phyloP scores from a whole-genome alignment of 2,797 vertebrate species.

The Syndactyla subalaris region DNA sequence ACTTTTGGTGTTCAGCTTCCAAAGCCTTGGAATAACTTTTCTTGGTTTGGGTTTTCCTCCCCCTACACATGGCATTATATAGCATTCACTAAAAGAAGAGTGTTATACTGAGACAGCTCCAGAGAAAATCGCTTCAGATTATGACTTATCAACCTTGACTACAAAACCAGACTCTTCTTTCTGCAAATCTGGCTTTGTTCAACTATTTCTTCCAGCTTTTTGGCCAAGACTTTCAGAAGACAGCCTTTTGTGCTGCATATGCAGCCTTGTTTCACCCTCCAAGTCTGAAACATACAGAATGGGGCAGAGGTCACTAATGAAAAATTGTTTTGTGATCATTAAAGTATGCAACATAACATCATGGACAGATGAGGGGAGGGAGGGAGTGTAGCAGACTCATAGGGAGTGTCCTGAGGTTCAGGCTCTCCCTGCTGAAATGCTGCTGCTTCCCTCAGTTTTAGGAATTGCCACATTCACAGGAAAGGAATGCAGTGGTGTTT shows the following conservation, averaged over 20 bases:
- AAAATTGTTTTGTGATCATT: constrained; percentile 48
- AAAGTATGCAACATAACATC: constrained; percentile 56
- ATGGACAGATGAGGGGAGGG: constrained; percentile 33
- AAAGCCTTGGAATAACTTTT: not conserved
- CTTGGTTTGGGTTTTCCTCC: fast-evolving
- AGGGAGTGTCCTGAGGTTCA: constrained; percentile 57
- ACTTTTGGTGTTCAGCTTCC: not conserved
- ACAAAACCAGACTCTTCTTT: not conserved
- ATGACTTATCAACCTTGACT: not conserved
- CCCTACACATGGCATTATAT: not conserved
- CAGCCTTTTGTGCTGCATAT: not conserved
- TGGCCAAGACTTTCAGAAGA: not conserved
- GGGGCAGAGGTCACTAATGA: constrained; percentile 25
- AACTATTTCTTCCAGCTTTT: not conserved
- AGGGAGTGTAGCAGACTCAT: constrained; percentile 29
- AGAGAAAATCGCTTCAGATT: not conserved
- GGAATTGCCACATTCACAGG: constrained; percentile 48
- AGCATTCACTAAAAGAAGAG: not conserved
- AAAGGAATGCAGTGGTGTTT: constrained; percentile 60
- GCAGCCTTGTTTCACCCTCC: not conserved
- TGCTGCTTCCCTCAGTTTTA: constrained; percentile 23
- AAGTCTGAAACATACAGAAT: not conserved
- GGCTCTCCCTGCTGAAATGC: constrained; percentile 49
- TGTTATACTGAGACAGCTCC: not conserved
- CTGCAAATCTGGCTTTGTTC: not conserved